Conservation (phyloP, 2,888 invertebrate species). For the Halocaridina rubra region DNA sequence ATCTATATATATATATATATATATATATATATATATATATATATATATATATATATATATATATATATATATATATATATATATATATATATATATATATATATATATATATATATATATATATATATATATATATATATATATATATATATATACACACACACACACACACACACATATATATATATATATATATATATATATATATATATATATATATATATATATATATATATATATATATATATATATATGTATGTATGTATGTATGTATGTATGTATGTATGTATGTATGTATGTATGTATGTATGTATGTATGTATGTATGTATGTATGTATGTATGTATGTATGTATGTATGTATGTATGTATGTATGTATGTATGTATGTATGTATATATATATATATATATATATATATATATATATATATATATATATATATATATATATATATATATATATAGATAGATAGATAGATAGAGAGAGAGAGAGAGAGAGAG, state of each 20-base stretch:
- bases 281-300: conserved; percentile 6
- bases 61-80: background rate
- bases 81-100: background rate
- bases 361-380: too few species aligned
- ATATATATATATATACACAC: background rate
- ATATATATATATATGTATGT: background rate
- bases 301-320: too few species aligned
- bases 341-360: too few species aligned
- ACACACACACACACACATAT: conserved; percentile 5
- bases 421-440: too few species aligned
- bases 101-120: background rate
- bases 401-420: too few species aligned
- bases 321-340: too few species aligned
- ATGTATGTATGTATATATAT: too few species aligned
- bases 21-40: background rate
- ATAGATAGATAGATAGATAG: too few species aligned
- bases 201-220: conserved; percentile 7
- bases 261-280: conserved; percentile 2
- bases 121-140: background rate
- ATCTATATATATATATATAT: too few species aligned
- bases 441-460: too few species aligned
- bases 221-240: conserved; percentile 17
- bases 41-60: background rate
- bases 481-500: too few species aligned
- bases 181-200: conserved; percentile 29